Base-by-base conservation (phyloP, 2,113 vertebrate genomes). In the Corythaeola cristata region DNA sequence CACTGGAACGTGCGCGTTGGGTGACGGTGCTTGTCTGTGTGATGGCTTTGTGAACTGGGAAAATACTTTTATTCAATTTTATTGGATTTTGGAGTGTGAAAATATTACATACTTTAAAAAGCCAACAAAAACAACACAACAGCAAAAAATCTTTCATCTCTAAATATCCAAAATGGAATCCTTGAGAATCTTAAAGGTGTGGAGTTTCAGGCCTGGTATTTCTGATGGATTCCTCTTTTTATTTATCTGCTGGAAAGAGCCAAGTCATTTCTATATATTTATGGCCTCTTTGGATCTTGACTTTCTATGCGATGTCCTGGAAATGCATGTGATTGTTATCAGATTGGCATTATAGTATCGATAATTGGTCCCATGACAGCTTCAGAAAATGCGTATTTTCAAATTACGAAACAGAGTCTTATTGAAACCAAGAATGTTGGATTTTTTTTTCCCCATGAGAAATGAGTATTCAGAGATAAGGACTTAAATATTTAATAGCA, bases 401-500 rank as follows among this genome's bases (percentile, higher is more conserved):
- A 37, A 49, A 1, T 28, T 7, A 26, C 21, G 59, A 35, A 23
- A 2, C 14, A 18, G 52, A 56, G 6, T 22, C 39, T 59, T 15
- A 2, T 0, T 41, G 58, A n/a, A 60, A 85, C 64, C 53, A 72
- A 27, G 32, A 58, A 39, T 1, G 11, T 8, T 83, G 79, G 50
- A 21, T 27, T 52, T 55, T 69, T 80, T 20, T 76, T 39, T 37
- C 17, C 45, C 21, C 17, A 1, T 58, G 71, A 91, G 66, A 89
- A 89, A 91, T 68, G 82, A 90, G 8, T 33, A 14, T 14, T 72
- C 77, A 32, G 89, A 58, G 91, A 68, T 62, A 72, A 75, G 69
- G 52, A 8, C 35, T 56, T 85, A 23, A 85, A 88, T 94, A 89
- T 94, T 95, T 92, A 15, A 94, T 32, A 33, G 44, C 12, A 18